phyloP scores from a whole-genome alignment of 37 sponge, comb jelly and placozoan genomes.

The Halisarca cf. caerulea region DNA sequence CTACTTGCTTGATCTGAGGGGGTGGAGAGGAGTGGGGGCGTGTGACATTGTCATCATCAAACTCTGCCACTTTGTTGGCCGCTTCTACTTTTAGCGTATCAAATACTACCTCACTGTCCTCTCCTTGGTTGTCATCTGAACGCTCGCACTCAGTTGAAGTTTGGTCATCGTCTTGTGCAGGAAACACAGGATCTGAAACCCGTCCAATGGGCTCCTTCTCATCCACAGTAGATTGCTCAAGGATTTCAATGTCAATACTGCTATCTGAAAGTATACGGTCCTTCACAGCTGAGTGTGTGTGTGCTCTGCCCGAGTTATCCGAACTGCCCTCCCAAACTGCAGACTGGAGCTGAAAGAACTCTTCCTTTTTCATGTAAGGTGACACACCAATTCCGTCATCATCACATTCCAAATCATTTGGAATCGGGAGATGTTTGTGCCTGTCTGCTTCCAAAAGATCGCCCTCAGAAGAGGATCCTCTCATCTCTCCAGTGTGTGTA shows the following conservation, averaged over 20 bases:
- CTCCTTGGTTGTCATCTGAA: neutral
- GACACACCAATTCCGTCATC: constrained; percentile 15
- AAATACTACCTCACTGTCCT: neutral
- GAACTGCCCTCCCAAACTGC: neutral
- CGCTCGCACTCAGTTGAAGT: neutral
- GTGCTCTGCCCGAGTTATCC: neutral
- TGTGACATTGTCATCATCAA: neutral
- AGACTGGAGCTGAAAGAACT: neutral
- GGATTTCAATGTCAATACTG: neutral
- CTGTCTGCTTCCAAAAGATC: neutral
- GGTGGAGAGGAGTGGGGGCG: neutral
- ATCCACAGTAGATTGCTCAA: neutral
- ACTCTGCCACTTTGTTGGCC: neutral
- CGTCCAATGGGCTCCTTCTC: neutral
- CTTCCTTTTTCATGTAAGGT: neutral
- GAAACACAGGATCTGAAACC: neutral
- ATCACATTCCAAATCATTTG: neutral
- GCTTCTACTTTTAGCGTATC: neutral
- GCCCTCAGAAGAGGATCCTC: constrained; percentile 23
- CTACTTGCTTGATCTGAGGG: neutral
- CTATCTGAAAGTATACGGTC: neutral
- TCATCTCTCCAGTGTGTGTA: constrained; percentile 1
- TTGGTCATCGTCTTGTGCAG: neutral
- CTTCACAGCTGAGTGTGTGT: neutral
- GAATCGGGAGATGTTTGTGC: too few species aligned